These are phyloP conservation scores for Antitype chi DNA, from an alignment of 2,888 invertebrate genomes.

Conservation along the genomic window DNA sequence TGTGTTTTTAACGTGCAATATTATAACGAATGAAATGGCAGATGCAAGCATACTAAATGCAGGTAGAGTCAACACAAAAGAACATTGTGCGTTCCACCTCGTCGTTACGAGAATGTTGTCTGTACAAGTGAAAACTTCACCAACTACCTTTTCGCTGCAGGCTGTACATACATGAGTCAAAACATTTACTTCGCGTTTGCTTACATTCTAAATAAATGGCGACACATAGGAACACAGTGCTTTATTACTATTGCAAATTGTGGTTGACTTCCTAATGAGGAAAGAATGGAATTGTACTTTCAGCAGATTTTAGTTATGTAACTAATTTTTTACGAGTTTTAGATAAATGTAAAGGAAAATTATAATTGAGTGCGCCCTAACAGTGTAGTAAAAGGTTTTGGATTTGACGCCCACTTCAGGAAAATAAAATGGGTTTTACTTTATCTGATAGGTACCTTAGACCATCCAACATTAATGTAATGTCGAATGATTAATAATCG, in stretches of 20 bases:
- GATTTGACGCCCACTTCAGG: background rate
- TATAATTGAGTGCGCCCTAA: background rate
- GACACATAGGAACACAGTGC: constrained; percentile 19
- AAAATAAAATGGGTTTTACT: background rate
- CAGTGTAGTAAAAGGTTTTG: background rate
- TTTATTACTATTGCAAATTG: constrained; percentile 34
- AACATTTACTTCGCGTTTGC: constrained; percentile 50
- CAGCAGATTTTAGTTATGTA: background rate
- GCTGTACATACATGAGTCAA: constrained; percentile 46
- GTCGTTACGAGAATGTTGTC: constrained; percentile 58
- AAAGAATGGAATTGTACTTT: background rate
- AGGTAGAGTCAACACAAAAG: constrained; percentile 70
- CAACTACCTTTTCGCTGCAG: constrained; percentile 36
- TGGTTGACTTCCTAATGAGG: constrained; percentile 35
- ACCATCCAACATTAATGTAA: background rate
- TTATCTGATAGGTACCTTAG: background rate
- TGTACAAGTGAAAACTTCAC: constrained; percentile 56
- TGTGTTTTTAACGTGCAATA: constrained; percentile 15
- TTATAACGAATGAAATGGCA: constrained; percentile 66
- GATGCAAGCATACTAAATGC: constrained; percentile 69
- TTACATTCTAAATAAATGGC: constrained; percentile 39
- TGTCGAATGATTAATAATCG: background rate
- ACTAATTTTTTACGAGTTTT: background rate
- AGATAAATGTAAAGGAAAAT: constrained; percentile 1
- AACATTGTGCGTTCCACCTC: constrained; percentile 64